phyloP scores from a whole-genome alignment of 1,140 invertebrate genomes.

The Lepidurus arcticus region DNA sequence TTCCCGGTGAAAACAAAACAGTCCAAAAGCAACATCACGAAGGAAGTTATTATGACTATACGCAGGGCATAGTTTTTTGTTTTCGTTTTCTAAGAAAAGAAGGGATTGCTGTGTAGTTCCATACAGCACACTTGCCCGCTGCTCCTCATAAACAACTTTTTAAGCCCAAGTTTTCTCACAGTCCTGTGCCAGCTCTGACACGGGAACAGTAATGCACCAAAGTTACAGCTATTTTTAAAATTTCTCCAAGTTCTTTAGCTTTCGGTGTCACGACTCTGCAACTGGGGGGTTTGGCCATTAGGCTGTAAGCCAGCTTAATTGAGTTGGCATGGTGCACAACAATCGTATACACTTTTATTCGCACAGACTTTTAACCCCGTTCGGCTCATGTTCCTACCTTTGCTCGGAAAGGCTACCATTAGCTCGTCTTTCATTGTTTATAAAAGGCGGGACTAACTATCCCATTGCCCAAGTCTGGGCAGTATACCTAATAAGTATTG shows the following conservation, averaged over 20 bases:
- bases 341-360: neutral
- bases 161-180: neutral
- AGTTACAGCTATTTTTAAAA: neutral
- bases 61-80: neutral
- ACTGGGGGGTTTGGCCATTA: neutral
- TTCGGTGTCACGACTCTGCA: neutral
- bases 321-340: neutral
- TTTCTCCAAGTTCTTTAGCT: neutral
- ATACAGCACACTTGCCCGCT: neutral
- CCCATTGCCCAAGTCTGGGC: neutral
- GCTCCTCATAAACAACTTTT: neutral
- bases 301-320: slow-evolving; percentile 12
- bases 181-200: neutral
- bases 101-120: neutral
- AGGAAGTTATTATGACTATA: neutral
- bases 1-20: no score
- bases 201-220: neutral
- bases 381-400: neutral
- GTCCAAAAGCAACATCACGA: neutral
- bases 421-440: neutral
- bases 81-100: neutral
- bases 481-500: neutral
- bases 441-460: neutral
- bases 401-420: neutral
- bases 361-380: neutral